Base-by-base conservation (phyloP, 2,113 vertebrate genomes). In the Semnornis frantzii region DNA sequence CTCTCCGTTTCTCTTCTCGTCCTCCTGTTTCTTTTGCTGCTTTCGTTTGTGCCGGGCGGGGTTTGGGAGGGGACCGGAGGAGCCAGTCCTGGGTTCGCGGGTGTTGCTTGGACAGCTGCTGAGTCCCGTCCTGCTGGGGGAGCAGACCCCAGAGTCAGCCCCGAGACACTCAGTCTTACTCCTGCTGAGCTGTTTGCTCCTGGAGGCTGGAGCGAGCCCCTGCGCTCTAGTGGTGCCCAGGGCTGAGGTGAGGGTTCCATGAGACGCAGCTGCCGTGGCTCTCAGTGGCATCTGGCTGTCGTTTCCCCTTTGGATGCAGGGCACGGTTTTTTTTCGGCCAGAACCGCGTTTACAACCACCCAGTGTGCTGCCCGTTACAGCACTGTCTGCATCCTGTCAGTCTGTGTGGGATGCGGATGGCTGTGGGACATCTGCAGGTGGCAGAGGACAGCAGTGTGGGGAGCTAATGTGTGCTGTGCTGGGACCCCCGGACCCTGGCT, bases 401-500 rank as follows among this genome's bases (percentile, higher is more conserved):
- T 28, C 30, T 4, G 1, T 34, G 42, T 34, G 55, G 37, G 30
- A 9, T 6, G 6, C 42, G 44, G 33, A 15, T 25, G 33, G 31
- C 69, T 48, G 58, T 1, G 4, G 33, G 50, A 73, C 50, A 30
- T 12, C 10, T 31, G 33, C 28, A 12, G 13, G 18, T 34, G 25
- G 12, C 46, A 68, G 59, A 58, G 46, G 25, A 31, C 42, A 5
- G 58, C 0, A 3, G 30, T 1, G 0, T 30, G 33, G 62, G 54
- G 27, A 87, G 58, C 7, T 27, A 86, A 25, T n/a, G 52, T 50
- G 39, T 17, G 8, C 44, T n/a, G 10, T 6, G 0, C 55, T 3
- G 5, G 64, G 30, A n/a, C 31, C 30, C 13, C 44, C 2, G 2
- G 39, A 11, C 9, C 24, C 65, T 3, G 3, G 18, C 33, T 0